These are phyloP conservation scores for Lepisosteus oculatus DNA, from an alignment of 2,113 vertebrate genomes.

Conservation along the genomic window DNA sequence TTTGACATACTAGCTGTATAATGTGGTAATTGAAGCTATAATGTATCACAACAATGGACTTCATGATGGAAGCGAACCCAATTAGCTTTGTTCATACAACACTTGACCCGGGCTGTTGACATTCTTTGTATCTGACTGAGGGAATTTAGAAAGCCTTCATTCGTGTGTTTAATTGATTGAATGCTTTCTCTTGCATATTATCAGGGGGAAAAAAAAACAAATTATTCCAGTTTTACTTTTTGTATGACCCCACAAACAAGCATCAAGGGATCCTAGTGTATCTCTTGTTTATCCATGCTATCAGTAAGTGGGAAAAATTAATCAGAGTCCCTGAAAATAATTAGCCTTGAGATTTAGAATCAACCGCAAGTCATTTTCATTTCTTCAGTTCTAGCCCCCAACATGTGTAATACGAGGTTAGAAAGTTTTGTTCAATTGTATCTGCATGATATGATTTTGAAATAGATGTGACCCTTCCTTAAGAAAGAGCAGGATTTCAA, in stretches of 20 bases:
- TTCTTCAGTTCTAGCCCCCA: not conserved
- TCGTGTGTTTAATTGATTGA: constrained; percentile 19
- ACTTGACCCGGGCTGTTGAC: not conserved
- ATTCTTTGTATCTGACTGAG: not conserved
- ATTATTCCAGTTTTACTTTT: constrained; percentile 10
- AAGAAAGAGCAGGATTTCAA: too few relatives aligned
- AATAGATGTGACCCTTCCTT: too few relatives aligned
- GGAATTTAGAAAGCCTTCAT: constrained; percentile 9
- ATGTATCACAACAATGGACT: constrained; percentile 7
- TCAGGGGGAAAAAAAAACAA: not conserved
- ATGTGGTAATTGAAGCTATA: not conserved
- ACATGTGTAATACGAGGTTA: too few relatives aligned
- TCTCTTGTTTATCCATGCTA: constrained; percentile 1
- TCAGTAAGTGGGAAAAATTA: not conserved
- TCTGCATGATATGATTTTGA: too few relatives aligned
- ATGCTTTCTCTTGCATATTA: constrained; percentile 14
- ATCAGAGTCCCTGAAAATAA: not conserved
- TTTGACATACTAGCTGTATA: constrained; percentile 7
- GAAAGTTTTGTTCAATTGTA: too few relatives aligned
- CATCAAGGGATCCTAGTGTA: not conserved
- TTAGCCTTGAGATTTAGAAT: not conserved
- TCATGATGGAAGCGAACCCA: not conserved
- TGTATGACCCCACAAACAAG: constrained; percentile 1
- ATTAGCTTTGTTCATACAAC: constrained; percentile 5
- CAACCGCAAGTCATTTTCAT: not conserved